A percentile compares a stretch with the other conserved stretches of the same genome.
phyloP scores from a whole-genome alignment of 92 coral and sea anemone species.

The Plumapathes pennacea region DNA sequence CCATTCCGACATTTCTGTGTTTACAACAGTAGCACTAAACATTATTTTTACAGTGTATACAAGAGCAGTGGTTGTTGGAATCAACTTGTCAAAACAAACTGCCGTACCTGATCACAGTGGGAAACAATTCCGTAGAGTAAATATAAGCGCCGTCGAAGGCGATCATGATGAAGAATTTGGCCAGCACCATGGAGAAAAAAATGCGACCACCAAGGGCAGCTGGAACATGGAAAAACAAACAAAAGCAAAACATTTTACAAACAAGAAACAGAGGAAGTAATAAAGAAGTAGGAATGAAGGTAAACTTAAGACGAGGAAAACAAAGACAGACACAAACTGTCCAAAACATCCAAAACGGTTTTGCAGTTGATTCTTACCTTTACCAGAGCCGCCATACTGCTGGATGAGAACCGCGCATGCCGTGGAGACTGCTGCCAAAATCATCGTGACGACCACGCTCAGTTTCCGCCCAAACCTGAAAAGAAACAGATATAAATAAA shows the following conservation, averaged over 20 bases:
- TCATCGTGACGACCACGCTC: conserved; percentile 41
- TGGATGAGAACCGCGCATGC: conserved; percentile 20
- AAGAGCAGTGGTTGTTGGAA: not conserved
- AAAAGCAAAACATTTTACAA: no score
- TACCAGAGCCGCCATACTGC: no score
- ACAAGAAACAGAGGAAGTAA: no score
- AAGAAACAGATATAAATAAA: no score
- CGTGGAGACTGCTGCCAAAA: conserved; percentile 38
- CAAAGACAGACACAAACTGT: no score
- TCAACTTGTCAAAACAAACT: not conserved
- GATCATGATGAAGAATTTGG: conserved; percentile 64
- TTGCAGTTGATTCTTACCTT: no score
- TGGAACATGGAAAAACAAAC: no score
- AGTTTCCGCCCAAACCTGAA: conserved; percentile 60
- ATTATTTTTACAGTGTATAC: no score
- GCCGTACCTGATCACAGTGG: conserved; percentile 72
- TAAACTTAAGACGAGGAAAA: no score
- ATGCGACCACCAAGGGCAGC: conserved; percentile 53
- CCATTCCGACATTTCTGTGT: conserved; percentile 44
- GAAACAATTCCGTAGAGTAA: conserved; percentile 64
- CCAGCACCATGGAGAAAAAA: conserved; percentile 57
- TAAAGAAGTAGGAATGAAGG: no score
- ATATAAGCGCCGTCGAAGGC: conserved; percentile 67
- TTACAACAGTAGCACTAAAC: not conserved
- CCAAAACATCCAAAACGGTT: no score